phyloP scores from a whole-genome alignment of 2,888 invertebrate species.

The Ornithoptera priamus region DNA sequence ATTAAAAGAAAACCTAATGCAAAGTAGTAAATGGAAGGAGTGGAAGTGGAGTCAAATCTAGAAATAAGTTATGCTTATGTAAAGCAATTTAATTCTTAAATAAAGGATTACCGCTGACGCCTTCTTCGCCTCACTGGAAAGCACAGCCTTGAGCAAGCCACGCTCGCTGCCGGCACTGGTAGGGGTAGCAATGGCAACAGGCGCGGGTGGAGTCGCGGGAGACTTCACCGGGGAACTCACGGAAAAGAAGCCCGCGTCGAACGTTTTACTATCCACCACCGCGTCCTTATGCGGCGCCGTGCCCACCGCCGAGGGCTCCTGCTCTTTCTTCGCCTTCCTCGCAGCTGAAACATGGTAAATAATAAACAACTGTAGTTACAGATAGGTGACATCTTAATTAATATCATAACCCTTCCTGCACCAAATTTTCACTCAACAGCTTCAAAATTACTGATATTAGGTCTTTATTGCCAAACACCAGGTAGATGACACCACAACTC shows the following conservation, averaged over 20 bases:
- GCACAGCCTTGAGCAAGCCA: constrained; percentile 56
- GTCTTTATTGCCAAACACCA: no score
- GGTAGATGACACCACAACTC: no score
- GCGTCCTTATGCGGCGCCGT: neutral
- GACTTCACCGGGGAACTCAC: constrained; percentile 63
- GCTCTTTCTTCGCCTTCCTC: constrained; percentile 56
- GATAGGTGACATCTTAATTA: no score
- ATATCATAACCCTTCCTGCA: no score
- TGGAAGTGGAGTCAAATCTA: no score
- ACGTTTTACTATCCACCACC: constrained; percentile 49
- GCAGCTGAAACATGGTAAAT: constrained; percentile 48
- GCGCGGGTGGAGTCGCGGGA: constrained; percentile 8
- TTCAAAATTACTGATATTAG: no score
- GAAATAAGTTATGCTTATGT: no score
- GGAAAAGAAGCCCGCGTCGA: constrained; percentile 72
- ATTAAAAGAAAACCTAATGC: no score
- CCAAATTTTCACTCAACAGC: no score
- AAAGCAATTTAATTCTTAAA: no score
- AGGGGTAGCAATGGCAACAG: constrained; percentile 14
- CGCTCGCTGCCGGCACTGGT: constrained; percentile 33
- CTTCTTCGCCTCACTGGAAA: constrained; percentile 67
- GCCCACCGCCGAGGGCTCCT: neutral
- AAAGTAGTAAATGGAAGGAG: no score
- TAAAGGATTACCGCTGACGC: constrained; percentile 41
- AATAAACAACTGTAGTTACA: no score